Base-by-base conservation (phyloP, 2,888 invertebrate species). In the Cataglyphis albicans region DNA sequence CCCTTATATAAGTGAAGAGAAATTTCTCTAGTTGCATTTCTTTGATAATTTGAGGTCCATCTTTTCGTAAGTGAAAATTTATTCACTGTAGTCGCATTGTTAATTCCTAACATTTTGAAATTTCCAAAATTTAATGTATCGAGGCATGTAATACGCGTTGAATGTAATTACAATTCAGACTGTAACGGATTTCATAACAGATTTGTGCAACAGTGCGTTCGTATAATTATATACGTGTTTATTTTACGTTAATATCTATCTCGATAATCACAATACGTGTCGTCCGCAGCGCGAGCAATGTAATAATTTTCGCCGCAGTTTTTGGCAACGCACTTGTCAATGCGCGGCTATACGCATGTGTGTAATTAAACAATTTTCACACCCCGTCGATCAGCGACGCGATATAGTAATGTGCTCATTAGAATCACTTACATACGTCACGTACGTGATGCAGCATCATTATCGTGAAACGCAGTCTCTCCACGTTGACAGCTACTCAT, bases 311-410 rank as follows among this genome's bases (percentile, higher is more conserved):
- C 72, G 35, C 18, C 44, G 78, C 44, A 44, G 59, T 80, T 80
- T 44, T 72, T 61, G 59, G 25, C 35, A 80, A 59, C 18, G 10
- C 18, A 59, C 52, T 59, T 59, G 35, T 48, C 73, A 18, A 72
- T 35, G 25, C 41, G 21, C 12, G 5, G 18, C n/a, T 59, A 59
- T 18, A 44, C 72, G 18, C 29, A 6, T 35, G 35, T 35, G 18
- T 57, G 65, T 68, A 80, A 80, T 80, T 80, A 80, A 80, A 80
- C n/a, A 80, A 73, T 80, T 80, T 80, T 80, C 74, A 59, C 59
- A 59, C 44, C 57, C 32, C n/a, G n/a, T 15, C 55, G 35, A 44
- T 35, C 57, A 15, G 21, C 5, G 57, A 2, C 32, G 72, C 41
- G 57, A 57, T 41, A 57, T 57, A 57, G 44, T 59, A 78, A 59